A percentile compares a stretch with the other conserved stretches of the same genome.
Evolutionary conservation across 2,113 vertebrate species (phyloP).

Genomic region (Sapajus apella): DNA sequence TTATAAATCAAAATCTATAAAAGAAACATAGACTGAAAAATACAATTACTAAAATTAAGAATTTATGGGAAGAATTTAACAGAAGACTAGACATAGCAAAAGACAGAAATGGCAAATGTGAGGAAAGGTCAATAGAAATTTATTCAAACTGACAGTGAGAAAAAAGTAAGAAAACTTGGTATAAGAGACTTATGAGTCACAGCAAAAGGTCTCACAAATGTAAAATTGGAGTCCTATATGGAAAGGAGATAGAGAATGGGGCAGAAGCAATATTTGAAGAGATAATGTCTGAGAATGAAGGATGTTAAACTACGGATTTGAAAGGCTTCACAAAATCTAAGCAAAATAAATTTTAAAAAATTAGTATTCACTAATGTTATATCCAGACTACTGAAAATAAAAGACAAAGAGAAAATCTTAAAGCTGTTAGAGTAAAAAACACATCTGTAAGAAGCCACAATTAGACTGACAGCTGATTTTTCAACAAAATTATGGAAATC

Average conservation of each 20-base stretch:
- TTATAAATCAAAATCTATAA: background rate
- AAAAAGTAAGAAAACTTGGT: background rate
- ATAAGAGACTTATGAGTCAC: background rate
- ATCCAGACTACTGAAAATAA: background rate
- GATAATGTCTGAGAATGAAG: background rate
- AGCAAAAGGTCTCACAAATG: background rate
- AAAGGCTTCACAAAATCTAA: background rate
- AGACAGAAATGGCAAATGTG: background rate
- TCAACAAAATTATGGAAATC: background rate
- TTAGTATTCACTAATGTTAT: background rate
- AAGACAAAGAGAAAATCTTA: background rate
- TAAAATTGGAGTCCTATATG: background rate
- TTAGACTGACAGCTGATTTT: background rate
- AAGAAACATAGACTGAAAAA: constrained; percentile 8
- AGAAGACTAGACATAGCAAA: background rate
- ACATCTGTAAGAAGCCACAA: background rate
- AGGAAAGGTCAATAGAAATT: background rate
- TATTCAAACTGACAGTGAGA: background rate
- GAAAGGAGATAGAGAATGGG: background rate
- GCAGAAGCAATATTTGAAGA: background rate
- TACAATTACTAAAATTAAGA: background rate
- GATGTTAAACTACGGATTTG: background rate
- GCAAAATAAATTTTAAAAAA: background rate
- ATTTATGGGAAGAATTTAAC: background rate
- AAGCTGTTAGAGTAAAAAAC: background rate